phyloP scores from a whole-genome alignment of 2,888 invertebrate genomes.

The Meteorus cinctellus region DNA sequence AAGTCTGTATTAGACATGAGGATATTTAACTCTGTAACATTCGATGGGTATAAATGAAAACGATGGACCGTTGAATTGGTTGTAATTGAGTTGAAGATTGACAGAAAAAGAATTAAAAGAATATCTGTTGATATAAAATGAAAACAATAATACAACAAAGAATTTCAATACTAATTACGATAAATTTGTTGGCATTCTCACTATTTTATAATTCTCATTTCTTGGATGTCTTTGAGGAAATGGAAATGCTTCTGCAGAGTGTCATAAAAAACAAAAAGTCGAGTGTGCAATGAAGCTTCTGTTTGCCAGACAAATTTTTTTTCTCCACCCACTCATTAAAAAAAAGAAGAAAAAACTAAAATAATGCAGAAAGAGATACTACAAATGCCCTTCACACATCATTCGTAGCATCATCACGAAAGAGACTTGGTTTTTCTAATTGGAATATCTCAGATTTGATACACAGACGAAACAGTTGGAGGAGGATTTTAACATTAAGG shows the following conservation, averaged over 20 bases:
- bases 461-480: conserved; percentile 4
- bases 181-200: background rate
- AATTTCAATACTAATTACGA: background rate
- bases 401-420: background rate
- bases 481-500: background rate
- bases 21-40: background rate
- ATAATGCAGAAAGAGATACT: background rate
- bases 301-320: conserved; percentile 16
- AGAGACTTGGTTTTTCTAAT: conserved; percentile 39
- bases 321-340: background rate
- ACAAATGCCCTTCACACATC: background rate
- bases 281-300: conserved; percentile 14
- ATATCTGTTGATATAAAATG: background rate
- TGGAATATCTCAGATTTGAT: conserved; percentile 33
- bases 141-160: background rate
- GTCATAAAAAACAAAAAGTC: background rate
- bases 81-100: background rate
- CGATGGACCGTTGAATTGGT: background rate
- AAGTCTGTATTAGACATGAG: background rate
- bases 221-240: background rate
- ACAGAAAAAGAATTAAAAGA: background rate
- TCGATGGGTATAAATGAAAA: background rate
- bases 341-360: background rate
- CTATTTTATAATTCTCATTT: background rate
- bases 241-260: background rate